These are phyloP conservation scores for Oreortyx pictus DNA, from an alignment of 2,797 vertebrate species.

Conservation along the genomic window DNA sequence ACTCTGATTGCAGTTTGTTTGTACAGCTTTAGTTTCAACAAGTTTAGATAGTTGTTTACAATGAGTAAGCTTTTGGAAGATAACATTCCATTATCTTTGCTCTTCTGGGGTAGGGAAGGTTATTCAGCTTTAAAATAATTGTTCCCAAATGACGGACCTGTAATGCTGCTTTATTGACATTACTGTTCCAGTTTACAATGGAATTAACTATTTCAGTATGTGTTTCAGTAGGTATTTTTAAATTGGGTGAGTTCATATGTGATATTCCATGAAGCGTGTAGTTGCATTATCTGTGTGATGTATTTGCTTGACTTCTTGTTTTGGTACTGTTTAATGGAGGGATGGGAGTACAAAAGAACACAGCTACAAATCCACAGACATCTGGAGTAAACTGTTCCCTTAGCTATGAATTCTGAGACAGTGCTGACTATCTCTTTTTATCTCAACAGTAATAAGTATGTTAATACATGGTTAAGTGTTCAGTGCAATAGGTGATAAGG, in stretches of 20 bases:
- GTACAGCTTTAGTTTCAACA: constrained; percentile 53
- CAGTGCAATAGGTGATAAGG: neutral
- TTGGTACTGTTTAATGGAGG: neutral
- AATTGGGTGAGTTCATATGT: neutral
- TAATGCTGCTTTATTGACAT: constrained; percentile 31
- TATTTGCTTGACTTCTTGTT: neutral
- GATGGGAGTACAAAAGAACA: neutral
- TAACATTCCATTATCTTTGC: constrained; percentile 49
- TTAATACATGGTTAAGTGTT: neutral
- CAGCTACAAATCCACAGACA: neutral
- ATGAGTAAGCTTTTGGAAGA: constrained; percentile 37
- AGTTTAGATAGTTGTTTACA: constrained; percentile 65
- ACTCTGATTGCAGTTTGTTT: constrained; percentile 58
- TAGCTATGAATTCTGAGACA: neutral
- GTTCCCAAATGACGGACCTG: constrained; percentile 45
- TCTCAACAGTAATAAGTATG: neutral
- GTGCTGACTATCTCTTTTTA: neutral
- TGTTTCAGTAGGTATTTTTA: neutral
- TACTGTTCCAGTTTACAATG: constrained; percentile 37
- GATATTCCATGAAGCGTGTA: neutral
- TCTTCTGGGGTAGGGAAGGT: constrained; percentile 11
- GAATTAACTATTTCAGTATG: constrained; percentile 48
- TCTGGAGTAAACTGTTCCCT: neutral
- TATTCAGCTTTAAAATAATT: constrained; percentile 48
- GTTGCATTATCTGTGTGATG: neutral